Evolutionary conservation across 2,113 vertebrate species (phyloP).

Genomic region (Morone saxatilis): DNA sequence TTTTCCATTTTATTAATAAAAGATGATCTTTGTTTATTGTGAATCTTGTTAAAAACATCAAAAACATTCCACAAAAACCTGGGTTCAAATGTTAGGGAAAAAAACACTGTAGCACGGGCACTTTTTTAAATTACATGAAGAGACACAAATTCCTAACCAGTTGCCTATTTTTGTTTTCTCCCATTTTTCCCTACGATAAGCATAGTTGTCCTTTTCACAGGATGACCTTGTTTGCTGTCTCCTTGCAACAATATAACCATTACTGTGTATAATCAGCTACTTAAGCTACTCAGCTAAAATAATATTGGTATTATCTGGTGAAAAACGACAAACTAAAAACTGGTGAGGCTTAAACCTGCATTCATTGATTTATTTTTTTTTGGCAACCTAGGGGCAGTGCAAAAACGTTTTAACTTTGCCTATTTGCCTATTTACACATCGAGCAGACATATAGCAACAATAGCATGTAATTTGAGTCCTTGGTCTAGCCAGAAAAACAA

Average conservation of each 20-base stretch:
- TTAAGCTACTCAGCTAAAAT: not conserved
- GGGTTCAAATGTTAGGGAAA: not conserved
- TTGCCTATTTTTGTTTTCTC: not conserved
- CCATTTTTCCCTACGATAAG: not conserved
- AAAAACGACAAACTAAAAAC: not conserved
- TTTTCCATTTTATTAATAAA: not conserved
- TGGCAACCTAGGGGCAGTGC: not conserved
- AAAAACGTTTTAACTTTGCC: not conserved
- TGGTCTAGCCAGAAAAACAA: not conserved
- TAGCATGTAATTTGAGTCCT: not conserved
- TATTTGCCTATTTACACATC: not conserved
- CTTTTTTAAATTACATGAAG: not conserved
- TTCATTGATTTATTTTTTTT: not conserved
- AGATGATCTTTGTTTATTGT: constrained; percentile 4
- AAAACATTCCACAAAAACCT: not conserved
- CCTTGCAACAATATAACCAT: not conserved
- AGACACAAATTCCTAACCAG: not conserved
- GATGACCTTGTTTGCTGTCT: not conserved
- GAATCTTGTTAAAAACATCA: not conserved
- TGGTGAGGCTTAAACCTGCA: not conserved
- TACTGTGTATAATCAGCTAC: not conserved
- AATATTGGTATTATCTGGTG: not conserved
- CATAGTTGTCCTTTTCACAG: not conserved
- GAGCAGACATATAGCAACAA: not conserved
- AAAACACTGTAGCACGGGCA: not conserved